Base-by-base conservation (phyloP, 2,113 vertebrate genomes). In the Willisornis vidua region DNA sequence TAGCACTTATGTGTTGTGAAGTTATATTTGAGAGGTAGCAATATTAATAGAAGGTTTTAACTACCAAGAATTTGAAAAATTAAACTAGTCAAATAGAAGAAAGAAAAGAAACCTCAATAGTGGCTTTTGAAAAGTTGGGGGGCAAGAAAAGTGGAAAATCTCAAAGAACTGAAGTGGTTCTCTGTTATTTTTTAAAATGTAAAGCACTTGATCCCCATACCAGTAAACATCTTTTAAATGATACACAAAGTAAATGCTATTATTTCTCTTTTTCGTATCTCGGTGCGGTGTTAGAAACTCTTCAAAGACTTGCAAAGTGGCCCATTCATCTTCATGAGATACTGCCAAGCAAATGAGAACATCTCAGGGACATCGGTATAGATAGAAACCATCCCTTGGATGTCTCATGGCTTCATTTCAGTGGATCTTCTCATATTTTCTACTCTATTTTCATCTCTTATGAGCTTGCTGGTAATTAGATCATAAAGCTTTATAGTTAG, bases 301-400 rank as follows among this genome's bases (percentile, higher is more conserved):
- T 90, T 86, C 58, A 85, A 74, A 86, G 84, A 72, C n/a, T 68
- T 68, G 17, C 85, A 48, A 89, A 87, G 48, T 46, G 62, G 70
- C 49, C 70, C 51, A 58, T 89, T 95, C 81, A 79, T 89, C 87
- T 94, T 82, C 67, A 82, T 89, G 87, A 95, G 80, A 43, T 93
- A 49, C n/a, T 79, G 37, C 49, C 77, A 82, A 52, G 66, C 45
- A 81, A 80, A 68, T 78, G 67, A 65, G 70, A 89, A 68, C 61
- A 89, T 89, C 72, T 78, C 49, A 87, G 81, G 70, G 62, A 33
- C 5, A 1, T 66, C 66, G 45, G 20, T 87, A 66, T 41, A 25
- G 20, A 62, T 7, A 72, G 46, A 85, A 91, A 78, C n/a, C 39
- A 45, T 74, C 28, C 39, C 66, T 73, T 45, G 46, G 58, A 85